Evolutionary conservation across 2,113 vertebrate species (phyloP), one percentile per base, ranked within the genome.

Genomic region (Agelaius phoeniceus): DNA sequence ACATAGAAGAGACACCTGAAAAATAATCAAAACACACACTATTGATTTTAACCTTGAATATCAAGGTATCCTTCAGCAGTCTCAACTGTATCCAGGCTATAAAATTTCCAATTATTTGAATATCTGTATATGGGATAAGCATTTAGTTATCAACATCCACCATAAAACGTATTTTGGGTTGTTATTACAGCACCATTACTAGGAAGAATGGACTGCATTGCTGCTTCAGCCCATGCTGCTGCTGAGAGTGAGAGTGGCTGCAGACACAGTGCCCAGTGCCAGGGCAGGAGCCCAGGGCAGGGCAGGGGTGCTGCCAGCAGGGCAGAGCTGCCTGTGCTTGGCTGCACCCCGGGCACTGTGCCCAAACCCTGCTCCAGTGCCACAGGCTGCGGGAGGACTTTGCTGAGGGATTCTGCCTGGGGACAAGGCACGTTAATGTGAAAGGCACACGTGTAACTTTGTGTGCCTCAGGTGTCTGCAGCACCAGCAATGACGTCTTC

Each of bases 61-160:
- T 97, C 96, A 93, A 97, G 93, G 94, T 97, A 97, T 95, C 91
- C 96, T 98, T 97, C 84, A 96, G 96, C 65, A 33, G 90, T 93
- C 90, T 95, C 89, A 81, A 90, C 96, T 96, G 78, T 82, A 97
- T 95, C 90, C 87, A 82, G 78, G 90, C 95, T 96, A 93, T 97
- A 97, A 97, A 97, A 97, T 97, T 98, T 97, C 97, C 97, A 98
- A 97, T 98, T 98, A 98, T 97, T 96, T 96, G 86, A 96, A 97
- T 97, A 97, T 97, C 94, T 98, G 84, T 97, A 96, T 94, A 88
- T 15, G 23, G 84, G 90, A 97, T 97, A 97, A 98, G 92, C 96
- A 92, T 97, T 98, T 98, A 97, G 94, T 98, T 98, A 98, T 97
- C 97, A 98, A 96, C 96, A 97, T 86, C 89, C 85, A 91, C 96